Evolutionary conservation across 2,797 vertebrate genomes (phyloP).

Genomic region (Channa striata): DNA sequence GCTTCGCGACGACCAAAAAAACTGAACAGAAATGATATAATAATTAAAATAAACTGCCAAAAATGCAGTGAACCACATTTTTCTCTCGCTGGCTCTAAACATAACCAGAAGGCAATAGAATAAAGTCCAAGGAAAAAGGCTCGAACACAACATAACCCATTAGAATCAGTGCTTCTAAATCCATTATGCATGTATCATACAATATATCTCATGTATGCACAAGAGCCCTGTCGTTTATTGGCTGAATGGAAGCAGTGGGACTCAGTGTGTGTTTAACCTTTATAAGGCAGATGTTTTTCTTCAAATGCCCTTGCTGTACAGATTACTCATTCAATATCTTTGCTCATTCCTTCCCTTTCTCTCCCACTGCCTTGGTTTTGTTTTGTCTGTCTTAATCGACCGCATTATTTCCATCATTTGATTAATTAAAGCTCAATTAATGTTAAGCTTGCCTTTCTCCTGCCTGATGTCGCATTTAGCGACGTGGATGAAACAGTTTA

Average conservation of each 20-base stretch:
- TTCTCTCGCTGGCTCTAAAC: conserved; percentile 5
- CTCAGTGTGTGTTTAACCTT: conserved; percentile 38
- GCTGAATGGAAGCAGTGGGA: conserved; percentile 16
- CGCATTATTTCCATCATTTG: conserved; percentile 26
- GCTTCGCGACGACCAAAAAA: conserved; percentile 35
- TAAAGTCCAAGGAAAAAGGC: conserved; percentile 15
- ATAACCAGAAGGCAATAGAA: conserved; percentile 21
- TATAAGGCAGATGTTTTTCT: background rate
- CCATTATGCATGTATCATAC: conserved; percentile 47
- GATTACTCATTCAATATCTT: background rate
- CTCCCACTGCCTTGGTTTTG: background rate
- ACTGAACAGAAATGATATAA: background rate
- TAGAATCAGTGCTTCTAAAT: conserved; percentile 49
- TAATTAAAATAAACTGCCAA: conserved; percentile 7
- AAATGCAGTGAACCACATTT: conserved; percentile 16
- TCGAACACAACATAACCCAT: conserved; percentile 38
- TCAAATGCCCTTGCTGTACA: background rate
- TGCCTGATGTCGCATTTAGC: conserved; percentile 16
- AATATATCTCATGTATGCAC: conserved; percentile 21
- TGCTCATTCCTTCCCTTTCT: background rate
- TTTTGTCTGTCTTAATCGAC: conserved; percentile 21
- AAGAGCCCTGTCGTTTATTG: conserved; percentile 34
- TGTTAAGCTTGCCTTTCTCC: conserved; percentile 29
- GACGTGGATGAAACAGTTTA: conserved; percentile 14
- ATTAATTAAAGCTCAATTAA: conserved; percentile 38